phyloP scores from a whole-genome alignment of 2,888 invertebrate genomes.

The Lampropteryx suffumata region DNA sequence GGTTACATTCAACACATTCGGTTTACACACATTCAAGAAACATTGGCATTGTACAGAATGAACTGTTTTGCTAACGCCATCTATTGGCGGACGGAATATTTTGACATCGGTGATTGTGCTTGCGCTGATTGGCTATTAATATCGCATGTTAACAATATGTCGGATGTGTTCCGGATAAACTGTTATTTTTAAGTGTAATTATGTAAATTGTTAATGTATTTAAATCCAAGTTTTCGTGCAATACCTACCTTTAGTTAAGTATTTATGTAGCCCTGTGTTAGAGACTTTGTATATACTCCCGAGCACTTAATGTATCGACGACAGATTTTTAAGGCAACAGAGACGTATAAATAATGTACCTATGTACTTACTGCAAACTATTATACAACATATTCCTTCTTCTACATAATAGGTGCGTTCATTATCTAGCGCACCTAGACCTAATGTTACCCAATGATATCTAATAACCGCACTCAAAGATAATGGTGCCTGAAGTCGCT shows the following conservation, averaged over 20 bases:
- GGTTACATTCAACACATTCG: too few species aligned
- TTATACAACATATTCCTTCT: too few species aligned
- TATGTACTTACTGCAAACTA: too few species aligned
- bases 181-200: constrained; percentile 65
- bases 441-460: too few species aligned
- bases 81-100: background rate
- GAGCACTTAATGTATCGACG: constrained; percentile 28
- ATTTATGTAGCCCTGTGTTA: constrained; percentile 74
- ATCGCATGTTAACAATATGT: background rate
- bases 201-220: constrained; percentile 73
- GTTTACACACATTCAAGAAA: too few species aligned
- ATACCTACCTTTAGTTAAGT: constrained; percentile 80
- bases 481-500: too few species aligned
- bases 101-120: background rate
- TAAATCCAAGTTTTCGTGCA: constrained; percentile 73
- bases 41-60: background rate
- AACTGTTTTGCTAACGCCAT: constrained; percentile 7
- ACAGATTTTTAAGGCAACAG: constrained; percentile 19
- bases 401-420: too few species aligned
- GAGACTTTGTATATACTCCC: constrained; percentile 64
- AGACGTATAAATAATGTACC: background rate
- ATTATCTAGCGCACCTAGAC: too few species aligned
- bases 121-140: background rate
- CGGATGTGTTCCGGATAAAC: constrained; percentile 20
- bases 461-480: too few species aligned